Base-by-base conservation (phyloP, 2,797 vertebrate species). In the Enteromius viviparus region DNA sequence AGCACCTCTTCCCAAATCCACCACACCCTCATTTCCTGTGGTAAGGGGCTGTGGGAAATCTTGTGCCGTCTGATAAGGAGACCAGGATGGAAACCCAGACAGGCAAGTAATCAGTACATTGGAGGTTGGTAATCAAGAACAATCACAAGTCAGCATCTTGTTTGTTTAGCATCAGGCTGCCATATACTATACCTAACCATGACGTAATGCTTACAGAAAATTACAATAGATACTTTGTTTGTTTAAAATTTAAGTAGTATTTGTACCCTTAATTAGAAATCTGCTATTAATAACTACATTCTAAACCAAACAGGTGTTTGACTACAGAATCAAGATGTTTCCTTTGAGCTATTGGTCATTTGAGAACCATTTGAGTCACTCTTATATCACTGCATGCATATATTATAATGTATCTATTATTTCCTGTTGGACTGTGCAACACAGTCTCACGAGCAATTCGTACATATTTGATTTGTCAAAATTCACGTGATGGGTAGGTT, bases 51-150 rank as follows among this genome's bases (percentile, higher is more conserved):
- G 78, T 80, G 88, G 86, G 88, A 92, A 91, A 90, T 88, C 80
- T 92, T 94, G 91, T 74, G 78, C 78, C 80, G 78, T 87, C 92
- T 93, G 94, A 95, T 95, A 95, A 95, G 93, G 80, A 32, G 8
- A 40, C 74, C 80, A 21, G 70, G 89, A 92, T 91, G 92, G 91
- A 95, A 92, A 86, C 85, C 83, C 84, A n/a, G 55, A 86, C 90
- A 88, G 85, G 62, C 78, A 32, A 58, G 74, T 89, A 93, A 94
- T 95, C 92, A 95, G 87, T 84, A 69, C 60, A 85, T 87, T 90
- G 84, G 89, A 91, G 89, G 88, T 86, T 85, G 23, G 91, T 87
- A 94, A 94, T 94, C 91, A 94, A 89, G 91, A 92, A 92, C 93
- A 94, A 94, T 94, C 89, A 82, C 81, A 58, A 85, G 83, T 87